Conservation (phyloP, 2,113 vertebrate species). For the Entelurus aequoreus region DNA sequence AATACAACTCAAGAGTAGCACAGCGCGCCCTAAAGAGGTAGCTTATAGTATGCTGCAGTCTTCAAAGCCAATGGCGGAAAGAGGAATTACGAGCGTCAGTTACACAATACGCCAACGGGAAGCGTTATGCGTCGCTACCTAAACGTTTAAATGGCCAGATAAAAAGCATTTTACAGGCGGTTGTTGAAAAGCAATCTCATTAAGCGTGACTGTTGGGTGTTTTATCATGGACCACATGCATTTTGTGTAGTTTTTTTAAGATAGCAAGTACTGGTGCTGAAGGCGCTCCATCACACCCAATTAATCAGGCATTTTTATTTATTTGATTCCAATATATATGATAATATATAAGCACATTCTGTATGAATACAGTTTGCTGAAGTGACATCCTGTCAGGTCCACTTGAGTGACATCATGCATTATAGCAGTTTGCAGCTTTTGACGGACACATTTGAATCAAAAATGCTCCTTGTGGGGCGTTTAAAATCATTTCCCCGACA, state of each 20-base stretch:
- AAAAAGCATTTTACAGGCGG: conserved; percentile 9
- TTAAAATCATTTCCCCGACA: too few relatives aligned
- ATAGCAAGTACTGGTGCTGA: background rate
- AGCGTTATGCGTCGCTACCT: conserved; percentile 2
- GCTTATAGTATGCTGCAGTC: background rate
- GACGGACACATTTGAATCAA: too few relatives aligned
- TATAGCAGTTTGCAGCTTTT: too few relatives aligned
- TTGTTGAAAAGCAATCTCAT: conserved; percentile 4
- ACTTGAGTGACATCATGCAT: too few relatives aligned
- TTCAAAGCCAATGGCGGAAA: conserved; percentile 5
- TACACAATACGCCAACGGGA: conserved; percentile 1
- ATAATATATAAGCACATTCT: too few relatives aligned
- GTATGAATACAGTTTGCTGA: too few relatives aligned
- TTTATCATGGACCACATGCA: background rate
- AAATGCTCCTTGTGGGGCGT: too few relatives aligned
- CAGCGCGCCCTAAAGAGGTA: background rate
- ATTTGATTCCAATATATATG: too few relatives aligned
- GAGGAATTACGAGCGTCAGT: background rate
- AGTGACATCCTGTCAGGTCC: too few relatives aligned
- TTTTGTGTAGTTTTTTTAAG: background rate
- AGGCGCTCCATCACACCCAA: background rate
- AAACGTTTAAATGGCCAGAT: background rate
- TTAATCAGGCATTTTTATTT: background rate
- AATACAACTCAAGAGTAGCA: background rate
- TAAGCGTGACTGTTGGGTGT: background rate